Evolutionary conservation across 2,113 vertebrate species (phyloP), one percentile per base, ranked within the genome.

Genomic region (Dermatemys mawii): DNA sequence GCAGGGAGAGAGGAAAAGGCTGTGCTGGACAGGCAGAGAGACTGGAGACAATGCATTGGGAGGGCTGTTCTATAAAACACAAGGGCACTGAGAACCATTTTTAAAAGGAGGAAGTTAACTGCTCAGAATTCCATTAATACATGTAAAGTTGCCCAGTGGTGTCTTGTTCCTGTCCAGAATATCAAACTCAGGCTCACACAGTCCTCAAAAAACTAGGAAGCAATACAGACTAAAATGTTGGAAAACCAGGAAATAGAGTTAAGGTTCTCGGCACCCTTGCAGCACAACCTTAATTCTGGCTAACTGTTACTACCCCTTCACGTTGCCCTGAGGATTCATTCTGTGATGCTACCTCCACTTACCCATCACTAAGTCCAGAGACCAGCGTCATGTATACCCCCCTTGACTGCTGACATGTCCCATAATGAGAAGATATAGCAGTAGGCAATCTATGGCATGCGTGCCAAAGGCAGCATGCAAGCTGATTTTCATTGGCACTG

Each of bases 31-130:
- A 49, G 80, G 46, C n/a, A 48, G 50, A 79, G 53, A 48, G 16
- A 2, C 57, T n/a, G 35, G 78, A 73, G 78, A 7, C 57, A 78
- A 3, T 5, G 81, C 12, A 78, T 46, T 48, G 38, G 60, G 78
- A 22, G 49, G 49, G 29, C 6, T 70, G 21, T 57, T 60, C 81
- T 78, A 32, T 3, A 4, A 14, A 1, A 63, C 21, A 29, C 4
- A 46, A 0, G 0, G 5, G 22, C 81, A n/a, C 32, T 67, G 60
- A n/a, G 35, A 67, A 67, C 8, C 8, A 3, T 67, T 67, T n/a
- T 67, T 67, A 19, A 67, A 35, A 67, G 14, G 32, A 16, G 6
- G 16, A 67, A 9, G 16, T 67, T 67, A 67, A n/a, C 14, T n/a
- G 3, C 16, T 35, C 60, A 67, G n/a, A n/a, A 67, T 17, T n/a